Percentiles rank a stretch among this genome's conserved stretches.
Evolutionary conservation across 2,113 vertebrate species (phyloP).

Genomic region (Triplophysa siluroides): DNA sequence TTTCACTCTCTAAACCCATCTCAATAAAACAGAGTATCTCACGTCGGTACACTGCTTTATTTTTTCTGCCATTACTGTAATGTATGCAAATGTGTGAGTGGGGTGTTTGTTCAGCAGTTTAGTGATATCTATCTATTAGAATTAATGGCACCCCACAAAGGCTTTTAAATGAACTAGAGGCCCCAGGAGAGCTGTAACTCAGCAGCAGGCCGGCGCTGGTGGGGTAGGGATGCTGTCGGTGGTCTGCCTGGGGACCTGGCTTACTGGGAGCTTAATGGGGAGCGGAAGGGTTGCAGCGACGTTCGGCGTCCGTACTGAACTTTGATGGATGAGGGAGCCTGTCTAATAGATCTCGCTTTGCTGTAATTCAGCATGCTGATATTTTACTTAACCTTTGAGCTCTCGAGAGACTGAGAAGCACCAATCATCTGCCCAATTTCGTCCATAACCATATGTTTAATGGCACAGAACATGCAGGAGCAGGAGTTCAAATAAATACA

Average conservation of each 20-base stretch:
- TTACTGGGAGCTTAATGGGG: constrained; percentile 66
- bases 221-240: constrained; percentile 50
- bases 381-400: constrained; percentile 69
- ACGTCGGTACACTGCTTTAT: constrained; percentile 68
- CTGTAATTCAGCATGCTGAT: constrained; percentile 60
- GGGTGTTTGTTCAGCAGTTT: constrained; percentile 78
- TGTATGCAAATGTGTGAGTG: constrained; percentile 76
- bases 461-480: neutral
- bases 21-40: constrained; percentile 4
- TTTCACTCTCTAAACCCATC: neutral
- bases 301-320: constrained; percentile 52
- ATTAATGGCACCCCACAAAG: constrained; percentile 73
- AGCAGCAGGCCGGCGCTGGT: constrained; percentile 53
- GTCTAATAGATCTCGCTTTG: constrained; percentile 60
- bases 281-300: constrained; percentile 51
- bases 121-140: constrained; percentile 74
- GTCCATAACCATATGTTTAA: constrained; percentile 39
- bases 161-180: constrained; percentile 70
- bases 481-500: neutral
- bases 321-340: constrained; percentile 62
- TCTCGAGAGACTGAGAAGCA: constrained; percentile 52
- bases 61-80: constrained; percentile 71
- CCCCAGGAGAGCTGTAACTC: constrained; percentile 70
- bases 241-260: constrained; percentile 47
- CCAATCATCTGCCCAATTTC: constrained; percentile 35